Evolutionary conservation across 2,888 invertebrate species (phyloP), one percentile per base, ranked within the genome.

Genomic region (Pherbina coryleti): DNA sequence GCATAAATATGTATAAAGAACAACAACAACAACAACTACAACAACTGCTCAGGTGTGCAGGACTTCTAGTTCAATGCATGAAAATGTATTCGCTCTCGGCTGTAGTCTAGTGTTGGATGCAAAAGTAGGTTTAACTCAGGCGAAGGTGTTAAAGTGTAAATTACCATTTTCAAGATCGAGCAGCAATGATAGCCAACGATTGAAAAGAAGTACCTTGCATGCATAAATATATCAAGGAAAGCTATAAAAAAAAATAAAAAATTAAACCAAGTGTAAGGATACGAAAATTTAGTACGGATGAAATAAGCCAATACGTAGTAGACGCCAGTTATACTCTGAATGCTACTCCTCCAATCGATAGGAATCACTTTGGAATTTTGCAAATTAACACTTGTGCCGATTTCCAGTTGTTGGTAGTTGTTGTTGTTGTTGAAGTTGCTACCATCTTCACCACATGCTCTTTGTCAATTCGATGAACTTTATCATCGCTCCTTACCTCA

Each of bases 81-180:
- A n/a, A 22, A 55, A 22, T 55, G 19, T 9, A 55, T 19, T 55
- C 55, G 19, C 11, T 55, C 5, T 19, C 22, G n/a, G 4, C 7
- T 55, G 19, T 5, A 17, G 14, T 49, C 22, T 3, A 67, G 25
- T 2, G 28, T 1, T 14, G 67, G n/a, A 19, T 51, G 28, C 53
- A 4, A n/a, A n/a, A 28, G 17, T 25, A 55, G 31, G 31, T 53
- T 34, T 22, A 14, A 25, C 53, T 53, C 72, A 28, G 60, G 60
- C 51, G 11, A 44, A 87, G 88, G 88, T 87, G 87, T 87, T 87
- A 87, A 87, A 85, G 87, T 87, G 87, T 85, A 87, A 87, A 87
- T 86, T 87, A 85, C 84, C 87, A 87, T 87, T 87, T 86, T 84
- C 86, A 83, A 85, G 85, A 85, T 85, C 83, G 81, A 84, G 80